These are phyloP conservation scores for Xiphophorus maculatus DNA, from an alignment of 2,113 vertebrate genomes.

Conservation along the genomic window DNA sequence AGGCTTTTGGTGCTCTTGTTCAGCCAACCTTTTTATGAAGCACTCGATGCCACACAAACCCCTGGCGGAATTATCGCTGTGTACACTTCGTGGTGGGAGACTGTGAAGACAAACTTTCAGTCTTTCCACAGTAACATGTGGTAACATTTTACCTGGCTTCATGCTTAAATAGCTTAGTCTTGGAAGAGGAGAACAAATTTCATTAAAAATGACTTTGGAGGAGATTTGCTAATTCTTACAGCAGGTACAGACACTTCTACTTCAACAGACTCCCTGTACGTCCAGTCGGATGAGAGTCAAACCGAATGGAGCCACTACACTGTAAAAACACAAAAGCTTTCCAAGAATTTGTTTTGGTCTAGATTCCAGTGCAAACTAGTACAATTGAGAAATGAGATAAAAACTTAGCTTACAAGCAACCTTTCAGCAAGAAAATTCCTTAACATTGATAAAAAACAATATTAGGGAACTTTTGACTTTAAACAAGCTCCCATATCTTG, in stretches of 20 bases:
- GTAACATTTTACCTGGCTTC: constrained; percentile 28
- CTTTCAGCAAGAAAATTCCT: too few relatives aligned
- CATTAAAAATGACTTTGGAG: constrained; percentile 10
- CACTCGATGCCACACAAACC: too few relatives aligned
- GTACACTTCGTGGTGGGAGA: not conserved
- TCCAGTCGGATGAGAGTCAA: not conserved
- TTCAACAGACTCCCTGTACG: constrained; percentile 2
- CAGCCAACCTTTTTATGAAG: not conserved
- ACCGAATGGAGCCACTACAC: not conserved
- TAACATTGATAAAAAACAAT: too few relatives aligned
- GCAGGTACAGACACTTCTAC: constrained; percentile 7
- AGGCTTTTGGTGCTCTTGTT: not conserved
- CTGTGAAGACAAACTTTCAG: not conserved
- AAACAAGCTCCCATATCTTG: too few relatives aligned
- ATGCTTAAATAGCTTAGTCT: constrained; percentile 29
- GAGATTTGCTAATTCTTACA: constrained; percentile 15
- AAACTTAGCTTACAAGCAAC: too few relatives aligned
- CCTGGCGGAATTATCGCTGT: not conserved
- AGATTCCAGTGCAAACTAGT: too few relatives aligned
- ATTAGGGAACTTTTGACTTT: too few relatives aligned
- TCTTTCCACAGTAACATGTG: not conserved
- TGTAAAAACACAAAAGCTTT: not conserved
- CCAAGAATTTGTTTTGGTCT: too few relatives aligned
- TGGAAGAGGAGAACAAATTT: not conserved
- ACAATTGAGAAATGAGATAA: too few relatives aligned